Evolutionary conservation across 2,888 invertebrate species (phyloP), one percentile per base, ranked within the genome.

Genomic region (Hydroisotoma schaefferi): DNA sequence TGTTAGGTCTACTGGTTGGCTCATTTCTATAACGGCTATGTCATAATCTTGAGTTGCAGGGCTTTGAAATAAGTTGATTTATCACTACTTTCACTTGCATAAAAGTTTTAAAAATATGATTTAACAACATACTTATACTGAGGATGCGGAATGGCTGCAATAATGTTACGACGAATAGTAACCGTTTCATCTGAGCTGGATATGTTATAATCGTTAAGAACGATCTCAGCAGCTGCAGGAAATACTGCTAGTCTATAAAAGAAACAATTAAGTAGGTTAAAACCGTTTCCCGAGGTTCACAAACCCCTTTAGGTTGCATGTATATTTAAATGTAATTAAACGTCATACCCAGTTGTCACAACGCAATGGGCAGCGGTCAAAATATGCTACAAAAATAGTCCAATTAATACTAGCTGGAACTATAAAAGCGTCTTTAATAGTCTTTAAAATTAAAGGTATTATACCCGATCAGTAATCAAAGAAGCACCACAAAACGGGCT

Each of bases 31-130:
- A 2, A 71, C 10, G 2, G 69, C 62, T 10, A 64, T 59, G 28
- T 71, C 71, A 38, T 71, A 69, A 38, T 71, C 71, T 56, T 71
- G 69, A 28, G 53, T 65, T 23, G 51, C 43, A 27, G 69, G 25
- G 33, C 68, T 70, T 28, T 1, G 40, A n/a, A 33, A 27, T 46
- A 47, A 18, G 26, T 22, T n/a, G 8, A 15, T 10, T 43, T 20
- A 43, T 43, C 20, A 20, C 18, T 29, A 20, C 8, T 20, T 25
- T 48, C 10, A 5, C 15, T 23, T 48, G 10, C 8, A 48, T 25
- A 48, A 22, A 10, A 10, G 15, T 48, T 48, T 20, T 15, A 48
- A 48, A 8, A 15, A 27, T 18, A 27, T 20, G 22, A 12, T 15
- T 23, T 55, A 20, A 23, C n/a, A 12, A 52, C 52, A 61, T 54